Conservation (phyloP, 2,113 vertebrate genomes). For the Chaenocephalus aceratus region DNA sequence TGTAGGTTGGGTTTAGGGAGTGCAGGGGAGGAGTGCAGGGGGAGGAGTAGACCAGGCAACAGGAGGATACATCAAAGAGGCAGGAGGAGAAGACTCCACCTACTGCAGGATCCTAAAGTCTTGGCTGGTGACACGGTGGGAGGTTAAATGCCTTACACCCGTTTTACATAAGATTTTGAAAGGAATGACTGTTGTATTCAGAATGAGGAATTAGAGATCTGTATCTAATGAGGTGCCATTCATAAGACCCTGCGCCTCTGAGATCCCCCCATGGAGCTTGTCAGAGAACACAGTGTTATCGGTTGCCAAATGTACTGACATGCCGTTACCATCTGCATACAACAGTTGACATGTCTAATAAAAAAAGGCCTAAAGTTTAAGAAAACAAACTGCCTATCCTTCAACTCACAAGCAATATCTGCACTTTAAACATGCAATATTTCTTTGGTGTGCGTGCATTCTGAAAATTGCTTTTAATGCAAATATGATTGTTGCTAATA, state of each 20-base stretch:
- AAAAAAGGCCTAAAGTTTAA: conserved; percentile 21
- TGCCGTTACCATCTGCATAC: conserved; percentile 65
- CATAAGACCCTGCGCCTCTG: conserved; percentile 70
- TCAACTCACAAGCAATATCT: conserved; percentile 24
- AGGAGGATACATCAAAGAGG: conserved; percentile 77
- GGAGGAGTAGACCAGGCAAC: conserved; percentile 75
- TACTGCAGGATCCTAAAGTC: conserved; percentile 74
- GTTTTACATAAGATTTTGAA: conserved; percentile 36
- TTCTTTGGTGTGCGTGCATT: conserved; percentile 41
- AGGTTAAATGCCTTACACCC: conserved; percentile 65
- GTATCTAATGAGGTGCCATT: conserved; percentile 70
- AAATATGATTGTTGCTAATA: conserved; percentile 17
- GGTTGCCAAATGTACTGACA: conserved; percentile 65
- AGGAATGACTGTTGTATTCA: conserved; percentile 56
- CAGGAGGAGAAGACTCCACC: conserved; percentile 73
- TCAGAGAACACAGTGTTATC: conserved; percentile 69
- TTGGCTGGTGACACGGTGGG: conserved; percentile 65
- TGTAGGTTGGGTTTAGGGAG: conserved; percentile 75
- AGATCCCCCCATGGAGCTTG: conserved; percentile 64
- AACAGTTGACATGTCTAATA: conserved; percentile 47
- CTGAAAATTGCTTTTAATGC: conserved; percentile 17
- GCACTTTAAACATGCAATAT: conserved; percentile 58
- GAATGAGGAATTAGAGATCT: conserved; percentile 54
- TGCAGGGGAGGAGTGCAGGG: conserved; percentile 76
- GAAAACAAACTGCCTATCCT: conserved; percentile 49